Evolutionary conservation across 2,888 invertebrate genomes (phyloP).

Genomic region (Podabrus alpinus): DNA sequence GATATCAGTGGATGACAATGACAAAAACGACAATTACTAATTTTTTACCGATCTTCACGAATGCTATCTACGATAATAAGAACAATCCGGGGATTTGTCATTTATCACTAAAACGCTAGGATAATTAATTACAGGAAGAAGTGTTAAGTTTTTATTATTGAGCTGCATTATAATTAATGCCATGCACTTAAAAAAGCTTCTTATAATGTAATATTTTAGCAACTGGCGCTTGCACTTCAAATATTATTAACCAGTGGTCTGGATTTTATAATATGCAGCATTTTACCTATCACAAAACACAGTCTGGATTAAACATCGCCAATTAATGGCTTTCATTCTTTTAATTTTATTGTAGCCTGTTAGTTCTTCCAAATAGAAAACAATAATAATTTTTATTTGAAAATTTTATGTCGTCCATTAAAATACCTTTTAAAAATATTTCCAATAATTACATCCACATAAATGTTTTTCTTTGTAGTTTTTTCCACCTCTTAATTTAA

Average conservation of each 20-base stretch:
- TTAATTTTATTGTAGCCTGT: background rate
- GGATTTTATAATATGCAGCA: background rate
- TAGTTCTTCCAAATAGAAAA: background rate
- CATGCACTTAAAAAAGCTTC: no score
- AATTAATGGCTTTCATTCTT: background rate
- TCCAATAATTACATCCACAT: no score
- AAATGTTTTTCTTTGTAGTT: no score
- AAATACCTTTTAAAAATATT: no score
- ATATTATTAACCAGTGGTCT: no score
- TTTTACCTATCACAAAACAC: background rate
- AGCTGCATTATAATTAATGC: background rate
- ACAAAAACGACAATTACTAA: background rate
- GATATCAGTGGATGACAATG: background rate
- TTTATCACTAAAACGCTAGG: background rate
- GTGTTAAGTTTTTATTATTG: background rate
- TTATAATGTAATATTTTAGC: no score
- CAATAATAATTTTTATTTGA: background rate
- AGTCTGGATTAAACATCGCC: background rate
- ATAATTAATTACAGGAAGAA: background rate
- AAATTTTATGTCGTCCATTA: background rate
- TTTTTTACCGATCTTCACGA: background rate
- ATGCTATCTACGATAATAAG: background rate
- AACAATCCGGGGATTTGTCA: background rate
- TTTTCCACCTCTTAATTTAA: no score
- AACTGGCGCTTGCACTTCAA: no score